These are phyloP conservation scores for Percopsis omiscomaycus DNA, from an alignment of 2,797 vertebrate genomes.

Conservation along the genomic window DNA sequence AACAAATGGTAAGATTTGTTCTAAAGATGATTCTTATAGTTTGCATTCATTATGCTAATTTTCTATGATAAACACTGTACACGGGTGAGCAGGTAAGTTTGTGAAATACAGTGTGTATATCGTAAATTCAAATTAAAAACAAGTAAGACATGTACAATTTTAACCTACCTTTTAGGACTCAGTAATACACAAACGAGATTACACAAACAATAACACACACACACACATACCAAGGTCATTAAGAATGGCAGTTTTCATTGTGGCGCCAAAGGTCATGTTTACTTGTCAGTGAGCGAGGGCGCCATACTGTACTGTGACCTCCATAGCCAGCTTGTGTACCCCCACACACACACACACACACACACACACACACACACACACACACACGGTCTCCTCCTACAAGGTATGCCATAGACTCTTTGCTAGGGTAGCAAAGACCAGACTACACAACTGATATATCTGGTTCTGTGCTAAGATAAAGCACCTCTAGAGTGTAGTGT, in stretches of 20 bases:
- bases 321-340: slow-evolving; percentile 65
- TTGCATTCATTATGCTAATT: neutral
- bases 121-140: neutral
- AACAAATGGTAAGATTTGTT: neutral
- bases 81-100: neutral
- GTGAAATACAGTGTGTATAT: neutral
- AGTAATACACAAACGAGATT: slow-evolving; percentile 55
- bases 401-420: slow-evolving; percentile 54
- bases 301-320: slow-evolving; percentile 79
- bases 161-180: slow-evolving; percentile 32
- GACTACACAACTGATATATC: slow-evolving; percentile 61
- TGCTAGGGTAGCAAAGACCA: slow-evolving; percentile 40
- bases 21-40: neutral
- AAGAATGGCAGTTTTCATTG: slow-evolving; percentile 71
- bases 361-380: slow-evolving; percentile 52
- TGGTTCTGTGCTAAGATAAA: slow-evolving; percentile 65
- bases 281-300: slow-evolving; percentile 77
- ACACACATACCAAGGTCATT: slow-evolving; percentile 66
- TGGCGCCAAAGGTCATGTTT: slow-evolving; percentile 80
- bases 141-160: slow-evolving; percentile 19
- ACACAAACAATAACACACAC: slow-evolving; percentile 57
- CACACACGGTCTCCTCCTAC: slow-evolving; percentile 45
- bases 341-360: slow-evolving; percentile 39
- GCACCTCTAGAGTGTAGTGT: slow-evolving; percentile 67
- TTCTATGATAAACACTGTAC: neutral